phyloP scores from a whole-genome alignment of 2,113 vertebrate species.

The Cebus imitator region DNA sequence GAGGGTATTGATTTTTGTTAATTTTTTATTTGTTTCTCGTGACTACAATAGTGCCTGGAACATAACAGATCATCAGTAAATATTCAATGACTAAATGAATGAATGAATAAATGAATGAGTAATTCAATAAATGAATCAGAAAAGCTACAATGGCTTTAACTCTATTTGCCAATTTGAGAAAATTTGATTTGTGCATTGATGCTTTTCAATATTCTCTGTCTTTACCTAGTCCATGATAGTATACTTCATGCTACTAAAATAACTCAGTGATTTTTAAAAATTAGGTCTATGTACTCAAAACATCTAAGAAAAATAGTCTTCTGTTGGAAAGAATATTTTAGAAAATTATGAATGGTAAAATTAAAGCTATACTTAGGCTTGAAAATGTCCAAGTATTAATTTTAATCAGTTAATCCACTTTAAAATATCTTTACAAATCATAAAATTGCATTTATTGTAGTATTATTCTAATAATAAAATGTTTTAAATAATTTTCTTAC shows the following conservation, averaged over 20 bases:
- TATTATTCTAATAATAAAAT: neutral
- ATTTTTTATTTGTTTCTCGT: neutral
- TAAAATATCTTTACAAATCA: slow-evolving; percentile 14
- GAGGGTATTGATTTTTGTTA: neutral
- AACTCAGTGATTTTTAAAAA: neutral
- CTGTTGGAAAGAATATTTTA: neutral
- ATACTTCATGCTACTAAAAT: neutral
- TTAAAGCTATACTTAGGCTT: neutral
- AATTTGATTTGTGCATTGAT: neutral
- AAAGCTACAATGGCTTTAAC: neutral
- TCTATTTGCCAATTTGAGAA: neutral
- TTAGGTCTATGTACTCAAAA: neutral
- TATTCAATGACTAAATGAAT: neutral
- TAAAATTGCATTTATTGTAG: neutral
- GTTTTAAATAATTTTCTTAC: slow-evolving; percentile 16
- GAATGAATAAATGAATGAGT: neutral
- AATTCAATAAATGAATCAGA: neutral
- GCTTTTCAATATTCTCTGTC: neutral
- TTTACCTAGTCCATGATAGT: neutral
- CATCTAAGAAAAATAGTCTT: slow-evolving; percentile 6
- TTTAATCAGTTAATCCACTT: neutral
- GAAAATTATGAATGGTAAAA: neutral
- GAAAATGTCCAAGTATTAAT: neutral
- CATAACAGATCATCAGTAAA: neutral
- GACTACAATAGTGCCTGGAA: neutral